Evolutionary conservation across 2,113 vertebrate species (phyloP).

Genomic region (Cinclus cinclus): DNA sequence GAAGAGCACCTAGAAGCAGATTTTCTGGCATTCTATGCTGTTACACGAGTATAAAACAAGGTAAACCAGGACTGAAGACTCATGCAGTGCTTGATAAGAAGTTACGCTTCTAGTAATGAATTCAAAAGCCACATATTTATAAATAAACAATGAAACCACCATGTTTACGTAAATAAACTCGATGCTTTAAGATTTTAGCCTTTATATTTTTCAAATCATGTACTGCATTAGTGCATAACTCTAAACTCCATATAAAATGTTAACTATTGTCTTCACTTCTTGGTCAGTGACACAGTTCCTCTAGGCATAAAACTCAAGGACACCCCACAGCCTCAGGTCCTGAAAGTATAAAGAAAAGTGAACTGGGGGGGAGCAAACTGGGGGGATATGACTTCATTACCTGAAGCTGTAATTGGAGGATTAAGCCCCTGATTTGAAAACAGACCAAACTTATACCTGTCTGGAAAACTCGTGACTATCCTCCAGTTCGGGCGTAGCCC

Average conservation of each 20-base stretch:
- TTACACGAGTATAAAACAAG: not conserved
- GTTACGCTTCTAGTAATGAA: not conserved
- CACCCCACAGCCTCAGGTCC: not conserved
- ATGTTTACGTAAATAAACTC: not conserved
- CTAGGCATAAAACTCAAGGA: not conserved
- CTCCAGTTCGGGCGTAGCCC: no score
- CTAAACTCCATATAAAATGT: not conserved
- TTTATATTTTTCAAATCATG: not conserved
- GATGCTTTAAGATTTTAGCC: not conserved
- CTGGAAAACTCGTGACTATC: no score
- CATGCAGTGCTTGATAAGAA: not conserved
- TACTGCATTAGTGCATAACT: not conserved
- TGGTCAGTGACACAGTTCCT: not conserved
- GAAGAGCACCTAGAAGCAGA: not conserved
- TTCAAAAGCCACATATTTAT: not conserved
- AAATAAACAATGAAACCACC: not conserved
- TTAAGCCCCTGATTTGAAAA: no score
- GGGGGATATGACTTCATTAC: no score
- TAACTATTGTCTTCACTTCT: not conserved
- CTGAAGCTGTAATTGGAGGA: no score
- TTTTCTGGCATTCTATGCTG: not conserved
- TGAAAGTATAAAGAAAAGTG: no score
- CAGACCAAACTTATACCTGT: no score
- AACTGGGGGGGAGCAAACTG: no score
- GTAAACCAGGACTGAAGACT: not conserved